A percentile compares a stretch with the other conserved stretches of the same genome.
These are phyloP conservation scores for Tupaia tana DNA, from an alignment of 2,113 vertebrate species.

Conservation along the genomic window DNA sequence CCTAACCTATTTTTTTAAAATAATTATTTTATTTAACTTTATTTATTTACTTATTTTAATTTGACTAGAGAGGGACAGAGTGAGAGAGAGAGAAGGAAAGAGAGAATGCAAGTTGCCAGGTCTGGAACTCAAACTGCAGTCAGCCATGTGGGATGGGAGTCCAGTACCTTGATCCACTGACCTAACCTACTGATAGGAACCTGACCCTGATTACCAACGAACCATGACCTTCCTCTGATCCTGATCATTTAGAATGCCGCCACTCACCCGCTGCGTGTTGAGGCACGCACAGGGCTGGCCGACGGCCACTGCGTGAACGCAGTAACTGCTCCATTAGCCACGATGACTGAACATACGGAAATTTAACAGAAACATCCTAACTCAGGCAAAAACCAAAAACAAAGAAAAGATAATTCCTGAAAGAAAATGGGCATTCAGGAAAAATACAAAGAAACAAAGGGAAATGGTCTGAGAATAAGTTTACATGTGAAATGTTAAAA, in stretches of 20 bases:
- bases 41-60: too few species aligned
- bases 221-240: not conserved
- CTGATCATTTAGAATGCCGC: not conserved
- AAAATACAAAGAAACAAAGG: slow-evolving; percentile 53
- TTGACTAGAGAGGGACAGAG: too few species aligned
- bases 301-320: not conserved
- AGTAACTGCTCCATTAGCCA: not conserved
- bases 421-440: slow-evolving; percentile 48
- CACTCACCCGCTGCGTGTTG: not conserved
- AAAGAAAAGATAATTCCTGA: slow-evolving; percentile 59
- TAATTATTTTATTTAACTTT: too few species aligned
- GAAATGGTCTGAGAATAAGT: slow-evolving; percentile 56
- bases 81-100: too few species aligned
- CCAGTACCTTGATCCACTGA: too few species aligned
- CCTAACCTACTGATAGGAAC: not conserved
- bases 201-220: not conserved
- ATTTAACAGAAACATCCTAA: slow-evolving; percentile 42
- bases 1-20: not conserved
- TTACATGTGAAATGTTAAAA: slow-evolving; percentile 39
- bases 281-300: not conserved
- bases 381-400: slow-evolving; percentile 43
- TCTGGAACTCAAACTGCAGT: too few species aligned
- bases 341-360: slow-evolving; percentile 40
- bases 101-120: too few species aligned
- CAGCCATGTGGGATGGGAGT: too few species aligned